Percentiles rank a stretch among this genome's conserved stretches.
These are phyloP conservation scores for Coremacera marginata DNA, from an alignment of 2,888 invertebrate genomes.

Conservation along the genomic window DNA sequence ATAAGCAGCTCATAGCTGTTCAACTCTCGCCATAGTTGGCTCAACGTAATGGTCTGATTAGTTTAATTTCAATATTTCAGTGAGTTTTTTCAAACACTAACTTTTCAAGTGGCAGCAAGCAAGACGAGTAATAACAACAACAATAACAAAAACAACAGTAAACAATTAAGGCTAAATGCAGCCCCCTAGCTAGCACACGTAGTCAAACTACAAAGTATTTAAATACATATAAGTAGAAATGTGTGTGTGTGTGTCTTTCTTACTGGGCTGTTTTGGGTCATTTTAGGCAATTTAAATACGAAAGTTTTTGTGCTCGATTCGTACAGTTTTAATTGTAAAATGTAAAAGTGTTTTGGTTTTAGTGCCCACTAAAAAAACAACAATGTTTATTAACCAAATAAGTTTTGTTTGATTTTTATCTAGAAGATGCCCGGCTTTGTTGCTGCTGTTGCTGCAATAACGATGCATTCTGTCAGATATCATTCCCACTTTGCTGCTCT, in stretches of 20 bases:
- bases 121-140: neutral
- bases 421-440: neutral
- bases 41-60: constrained; percentile 62
- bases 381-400: constrained; percentile 2
- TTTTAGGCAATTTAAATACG: constrained; percentile 22
- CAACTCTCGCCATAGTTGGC: constrained; percentile 50
- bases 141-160: neutral
- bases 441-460: neutral
- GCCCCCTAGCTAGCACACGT: constrained; percentile 32
- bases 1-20: neutral
- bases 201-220: neutral
- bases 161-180: constrained; percentile 44
- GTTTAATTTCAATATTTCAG: constrained; percentile 44
- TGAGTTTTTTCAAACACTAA: neutral
- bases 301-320: constrained; percentile 17
- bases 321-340: constrained; percentile 7
- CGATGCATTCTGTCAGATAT: neutral
- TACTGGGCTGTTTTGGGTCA: constrained; percentile 33
- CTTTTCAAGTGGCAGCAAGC: neutral
- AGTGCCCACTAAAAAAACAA: neutral
- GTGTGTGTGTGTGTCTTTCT: neutral
- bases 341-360: constrained; percentile 15
- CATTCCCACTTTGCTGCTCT: neutral
- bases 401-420: constrained; percentile 16
- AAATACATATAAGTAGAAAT: neutral